Evolutionary conservation across 1,140 invertebrate genomes (phyloP).

Genomic region (Cepaea nemoralis): DNA sequence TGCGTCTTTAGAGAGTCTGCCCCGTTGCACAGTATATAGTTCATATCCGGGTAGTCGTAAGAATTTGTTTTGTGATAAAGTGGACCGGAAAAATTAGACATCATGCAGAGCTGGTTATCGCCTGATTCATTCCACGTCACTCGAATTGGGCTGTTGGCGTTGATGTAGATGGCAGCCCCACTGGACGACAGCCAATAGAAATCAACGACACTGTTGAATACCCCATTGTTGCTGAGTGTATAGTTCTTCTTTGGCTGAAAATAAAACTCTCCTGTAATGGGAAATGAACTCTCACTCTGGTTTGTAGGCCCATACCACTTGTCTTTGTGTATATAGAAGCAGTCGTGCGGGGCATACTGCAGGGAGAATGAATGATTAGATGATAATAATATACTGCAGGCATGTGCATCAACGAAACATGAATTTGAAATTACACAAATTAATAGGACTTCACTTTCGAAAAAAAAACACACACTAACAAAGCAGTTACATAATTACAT

Average conservation of each 20-base stretch:
- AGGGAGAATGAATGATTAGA: neutral
- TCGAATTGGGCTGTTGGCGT: constrained; percentile 59
- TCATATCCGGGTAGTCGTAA: constrained; percentile 39
- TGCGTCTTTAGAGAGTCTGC: constrained; percentile 50
- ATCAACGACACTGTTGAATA: constrained; percentile 58
- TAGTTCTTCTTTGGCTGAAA: constrained; percentile 51
- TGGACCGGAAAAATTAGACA: constrained; percentile 53
- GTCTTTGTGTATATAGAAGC: constrained; percentile 58
- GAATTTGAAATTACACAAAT: no score
- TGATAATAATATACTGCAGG: neutral
- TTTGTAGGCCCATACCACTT: constrained; percentile 64
- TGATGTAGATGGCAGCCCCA: constrained; percentile 60
- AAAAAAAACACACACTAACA: no score
- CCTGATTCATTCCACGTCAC: constrained; percentile 57
- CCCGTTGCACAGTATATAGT: constrained; percentile 64
- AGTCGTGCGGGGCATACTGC: constrained; percentile 56
- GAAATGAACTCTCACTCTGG: constrained; percentile 47
- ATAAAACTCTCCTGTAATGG: constrained; percentile 50
- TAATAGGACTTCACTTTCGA: no score
- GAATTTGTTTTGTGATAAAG: constrained; percentile 46
- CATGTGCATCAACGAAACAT: no score
- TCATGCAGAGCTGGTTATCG: constrained; percentile 51
- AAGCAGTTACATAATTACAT: no score
- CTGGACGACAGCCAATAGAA: constrained; percentile 69
- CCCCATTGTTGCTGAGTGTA: constrained; percentile 50